Percentiles rank a stretch among this genome's conserved stretches.
These are phyloP conservation scores for Pedionomus torquatus DNA, from an alignment of 2,113 vertebrate species.

Conservation along the genomic window DNA sequence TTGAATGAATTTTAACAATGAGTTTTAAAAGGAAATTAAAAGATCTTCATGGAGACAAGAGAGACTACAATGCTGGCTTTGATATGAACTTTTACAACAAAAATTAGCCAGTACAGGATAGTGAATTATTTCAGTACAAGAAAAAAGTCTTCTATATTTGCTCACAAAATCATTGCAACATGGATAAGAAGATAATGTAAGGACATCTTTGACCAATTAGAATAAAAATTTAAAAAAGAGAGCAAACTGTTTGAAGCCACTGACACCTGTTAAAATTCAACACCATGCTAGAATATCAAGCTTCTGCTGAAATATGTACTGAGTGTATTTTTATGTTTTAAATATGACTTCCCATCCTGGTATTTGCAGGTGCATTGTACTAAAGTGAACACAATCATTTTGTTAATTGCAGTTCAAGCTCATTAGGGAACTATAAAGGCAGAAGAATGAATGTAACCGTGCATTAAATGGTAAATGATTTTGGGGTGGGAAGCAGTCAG, in stretches of 20 bases:
- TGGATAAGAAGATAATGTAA: neutral
- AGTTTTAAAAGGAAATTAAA: neutral
- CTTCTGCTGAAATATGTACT: constrained; percentile 4
- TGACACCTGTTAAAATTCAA: constrained; percentile 34
- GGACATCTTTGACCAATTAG: neutral
- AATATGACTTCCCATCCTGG: constrained; percentile 54
- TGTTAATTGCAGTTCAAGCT: constrained; percentile 74
- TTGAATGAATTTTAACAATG: neutral
- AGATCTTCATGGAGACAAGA: rapidly evolving
- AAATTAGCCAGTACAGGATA: neutral
- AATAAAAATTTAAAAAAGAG: neutral
- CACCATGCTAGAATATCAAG: constrained; percentile 17
- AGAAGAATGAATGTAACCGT: constrained; percentile 70
- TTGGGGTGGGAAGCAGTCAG: constrained; percentile 65
- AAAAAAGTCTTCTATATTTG: neutral
- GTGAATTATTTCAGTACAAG: neutral
- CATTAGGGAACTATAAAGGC: constrained; percentile 72
- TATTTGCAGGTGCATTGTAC: constrained; percentile 69
- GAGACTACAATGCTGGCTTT: neutral
- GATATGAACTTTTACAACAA: neutral
- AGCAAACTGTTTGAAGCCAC: neutral
- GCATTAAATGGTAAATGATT: constrained; percentile 73
- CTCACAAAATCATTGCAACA: neutral
- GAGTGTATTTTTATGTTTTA: constrained; percentile 19
- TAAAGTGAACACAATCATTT: constrained; percentile 69